Conservation (phyloP, 2,888 invertebrate species). For the Hyposoter dolosus region DNA sequence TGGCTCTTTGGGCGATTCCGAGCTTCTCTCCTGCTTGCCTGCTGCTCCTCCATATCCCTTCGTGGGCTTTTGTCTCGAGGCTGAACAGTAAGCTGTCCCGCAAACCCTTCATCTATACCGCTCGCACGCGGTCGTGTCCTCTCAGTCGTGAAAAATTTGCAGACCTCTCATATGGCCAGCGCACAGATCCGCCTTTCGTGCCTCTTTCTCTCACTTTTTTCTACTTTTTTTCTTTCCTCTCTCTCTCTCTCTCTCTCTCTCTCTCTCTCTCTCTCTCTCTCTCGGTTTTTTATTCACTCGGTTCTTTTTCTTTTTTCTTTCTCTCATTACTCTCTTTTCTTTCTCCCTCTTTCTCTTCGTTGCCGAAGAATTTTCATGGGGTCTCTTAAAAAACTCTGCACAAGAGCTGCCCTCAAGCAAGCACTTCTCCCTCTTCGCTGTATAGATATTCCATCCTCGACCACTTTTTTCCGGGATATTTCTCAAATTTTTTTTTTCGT, state of each 20-base stretch:
- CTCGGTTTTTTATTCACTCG: not conserved
- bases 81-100: constrained; percentile 63
- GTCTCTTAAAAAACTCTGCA: constrained; percentile 24
- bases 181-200: constrained; percentile 28
- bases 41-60: constrained; percentile 40
- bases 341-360: not conserved
- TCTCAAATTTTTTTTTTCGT: constrained; percentile 3
- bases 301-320: not conserved
- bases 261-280: constrained; percentile 1
- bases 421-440: not conserved
- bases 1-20: constrained; percentile 6
- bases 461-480: not conserved
- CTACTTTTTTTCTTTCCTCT: not conserved
- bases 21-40: constrained; percentile 26
- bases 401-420: not conserved
- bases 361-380: constrained; percentile 21
- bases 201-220: not conserved
- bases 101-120: constrained; percentile 55
- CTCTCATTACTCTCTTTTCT: not conserved
- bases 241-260: constrained; percentile 2
- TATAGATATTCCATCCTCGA: constrained; percentile 7
- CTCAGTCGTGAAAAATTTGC: constrained; percentile 64
- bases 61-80: constrained; percentile 61
- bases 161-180: constrained; percentile 54
- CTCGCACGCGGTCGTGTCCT: constrained; percentile 49